phyloP scores from a whole-genome alignment of 1,140 invertebrate genomes.

The Aleiodes sp. region DNA sequence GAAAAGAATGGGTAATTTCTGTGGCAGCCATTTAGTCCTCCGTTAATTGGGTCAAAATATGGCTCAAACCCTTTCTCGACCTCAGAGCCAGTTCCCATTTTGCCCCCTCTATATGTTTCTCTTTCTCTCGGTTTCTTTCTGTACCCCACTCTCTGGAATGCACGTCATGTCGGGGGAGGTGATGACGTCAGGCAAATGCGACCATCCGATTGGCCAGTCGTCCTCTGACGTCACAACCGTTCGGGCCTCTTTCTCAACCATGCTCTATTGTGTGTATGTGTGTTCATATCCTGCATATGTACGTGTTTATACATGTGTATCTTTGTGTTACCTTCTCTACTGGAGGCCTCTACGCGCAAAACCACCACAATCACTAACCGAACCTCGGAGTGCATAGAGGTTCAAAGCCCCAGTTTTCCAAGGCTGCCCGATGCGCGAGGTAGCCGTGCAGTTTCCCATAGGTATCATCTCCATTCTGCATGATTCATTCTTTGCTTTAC shows the following conservation, averaged over 20 bases:
- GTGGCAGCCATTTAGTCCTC: slow-evolving; percentile 39
- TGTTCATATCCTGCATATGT: slow-evolving; percentile 5
- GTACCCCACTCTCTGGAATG: slow-evolving; percentile 46
- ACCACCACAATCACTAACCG: slow-evolving; percentile 34
- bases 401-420: slow-evolving; percentile 66
- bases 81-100: slow-evolving; percentile 35
- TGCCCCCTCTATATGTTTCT: slow-evolving; percentile 25
- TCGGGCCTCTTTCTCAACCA: slow-evolving; percentile 19
- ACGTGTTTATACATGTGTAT: slow-evolving; percentile 42
- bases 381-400: slow-evolving; percentile 56
- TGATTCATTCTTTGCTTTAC: slow-evolving; percentile 20
- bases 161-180: slow-evolving; percentile 59
- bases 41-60: slow-evolving; percentile 63
- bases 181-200: slow-evolving; percentile 59
- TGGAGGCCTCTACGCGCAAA: slow-evolving; percentile 40
- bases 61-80: slow-evolving; percentile 44
- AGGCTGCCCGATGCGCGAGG: slow-evolving; percentile 59
- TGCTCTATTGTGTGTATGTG: slow-evolving; percentile 5
- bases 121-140: neutral
- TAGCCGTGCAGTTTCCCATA: slow-evolving; percentile 45
- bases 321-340: too few relatives aligned
- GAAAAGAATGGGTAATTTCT: slow-evolving; percentile 42
- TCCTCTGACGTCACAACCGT: slow-evolving; percentile 56
- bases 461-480: slow-evolving; percentile 27
- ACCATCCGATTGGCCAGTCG: slow-evolving; percentile 55